Evolutionary conservation across 1,140 invertebrate genomes (phyloP).

Genomic region (Macrosteles quadrilineatus): DNA sequence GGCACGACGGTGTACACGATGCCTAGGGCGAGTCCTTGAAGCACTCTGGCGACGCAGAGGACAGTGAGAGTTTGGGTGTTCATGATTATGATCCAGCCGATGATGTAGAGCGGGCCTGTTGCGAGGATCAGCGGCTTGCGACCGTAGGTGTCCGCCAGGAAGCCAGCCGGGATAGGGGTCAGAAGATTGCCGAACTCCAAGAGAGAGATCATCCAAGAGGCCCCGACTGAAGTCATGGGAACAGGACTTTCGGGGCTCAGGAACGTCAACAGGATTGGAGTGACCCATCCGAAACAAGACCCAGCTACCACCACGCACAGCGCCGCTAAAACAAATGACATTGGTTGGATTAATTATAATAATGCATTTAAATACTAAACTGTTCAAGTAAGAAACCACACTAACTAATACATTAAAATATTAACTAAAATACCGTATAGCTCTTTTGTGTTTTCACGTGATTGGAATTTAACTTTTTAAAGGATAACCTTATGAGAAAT

Average conservation of each 20-base stretch:
- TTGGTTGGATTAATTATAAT: too few relatives aligned
- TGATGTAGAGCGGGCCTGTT: conserved; percentile 68
- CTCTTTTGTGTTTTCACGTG: too few relatives aligned
- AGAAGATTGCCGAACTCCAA: conserved; percentile 38
- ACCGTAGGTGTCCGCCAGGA: conserved; percentile 36
- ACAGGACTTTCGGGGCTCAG: conserved; percentile 39
- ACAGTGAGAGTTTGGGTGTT: conserved; percentile 50
- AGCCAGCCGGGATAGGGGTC: conserved; percentile 39
- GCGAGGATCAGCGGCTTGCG: conserved; percentile 60
- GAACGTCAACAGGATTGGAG: conserved; percentile 64
- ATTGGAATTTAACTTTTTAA: too few relatives aligned
- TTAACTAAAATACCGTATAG: too few relatives aligned
- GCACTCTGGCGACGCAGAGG: conserved; percentile 49
- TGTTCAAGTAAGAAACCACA: too few relatives aligned
- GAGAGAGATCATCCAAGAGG: conserved; percentile 35
- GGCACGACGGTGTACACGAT: conserved; percentile 74
- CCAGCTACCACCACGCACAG: conserved; percentile 52
- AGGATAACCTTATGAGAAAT: too few relatives aligned
- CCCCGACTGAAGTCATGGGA: conserved; percentile 30
- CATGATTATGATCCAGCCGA: conserved; percentile 67
- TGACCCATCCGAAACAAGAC: conserved; percentile 72
- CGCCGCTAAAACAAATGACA: conserved; percentile 32
- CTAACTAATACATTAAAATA: too few relatives aligned
- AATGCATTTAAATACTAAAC: too few relatives aligned
- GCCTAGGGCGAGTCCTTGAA: conserved; percentile 66